phyloP scores from a whole-genome alignment of 2,888 invertebrate species.

The Synergus japonicus region DNA sequence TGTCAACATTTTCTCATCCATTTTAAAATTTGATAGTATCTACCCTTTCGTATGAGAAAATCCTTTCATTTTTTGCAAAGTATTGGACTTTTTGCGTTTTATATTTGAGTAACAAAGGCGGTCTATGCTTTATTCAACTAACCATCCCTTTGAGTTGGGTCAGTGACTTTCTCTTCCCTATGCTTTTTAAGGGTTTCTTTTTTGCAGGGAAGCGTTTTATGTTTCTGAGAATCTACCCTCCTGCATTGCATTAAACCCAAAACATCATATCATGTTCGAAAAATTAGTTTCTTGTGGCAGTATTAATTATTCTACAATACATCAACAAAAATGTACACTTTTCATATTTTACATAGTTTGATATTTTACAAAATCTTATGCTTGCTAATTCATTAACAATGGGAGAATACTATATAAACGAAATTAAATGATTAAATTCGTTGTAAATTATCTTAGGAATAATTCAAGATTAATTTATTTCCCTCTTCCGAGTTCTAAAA shows the following conservation, averaged over 20 bases:
- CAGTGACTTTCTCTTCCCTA: constrained; percentile 30
- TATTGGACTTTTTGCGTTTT: constrained; percentile 13
- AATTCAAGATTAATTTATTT: not conserved
- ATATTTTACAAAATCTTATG: not conserved
- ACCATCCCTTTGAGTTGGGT: constrained; percentile 31
- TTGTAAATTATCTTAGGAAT: not conserved
- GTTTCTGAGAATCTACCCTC: constrained; percentile 11
- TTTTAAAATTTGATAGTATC: not conserved
- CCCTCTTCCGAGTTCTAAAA: not conserved
- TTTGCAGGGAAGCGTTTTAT: constrained; percentile 15
- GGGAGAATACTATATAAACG: not conserved
- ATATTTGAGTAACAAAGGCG: constrained; percentile 13
- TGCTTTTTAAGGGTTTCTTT: constrained; percentile 32
- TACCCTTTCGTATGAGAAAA: not conserved
- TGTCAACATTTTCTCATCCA: not conserved
- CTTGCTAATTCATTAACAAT: not conserved
- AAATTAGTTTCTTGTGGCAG: not conserved
- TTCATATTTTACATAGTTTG: too few species aligned
- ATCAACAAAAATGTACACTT: not conserved
- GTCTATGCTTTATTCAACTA: constrained; percentile 34
- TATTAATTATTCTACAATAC: not conserved
- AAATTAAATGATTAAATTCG: not conserved
- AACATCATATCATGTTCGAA: not conserved
- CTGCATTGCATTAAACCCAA: not conserved
- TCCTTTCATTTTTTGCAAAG: not conserved